Percentiles rank a stretch among this genome's conserved stretches.
Evolutionary conservation across 2,888 invertebrate genomes (phyloP).

Genomic region (Cordilura impudica): DNA sequence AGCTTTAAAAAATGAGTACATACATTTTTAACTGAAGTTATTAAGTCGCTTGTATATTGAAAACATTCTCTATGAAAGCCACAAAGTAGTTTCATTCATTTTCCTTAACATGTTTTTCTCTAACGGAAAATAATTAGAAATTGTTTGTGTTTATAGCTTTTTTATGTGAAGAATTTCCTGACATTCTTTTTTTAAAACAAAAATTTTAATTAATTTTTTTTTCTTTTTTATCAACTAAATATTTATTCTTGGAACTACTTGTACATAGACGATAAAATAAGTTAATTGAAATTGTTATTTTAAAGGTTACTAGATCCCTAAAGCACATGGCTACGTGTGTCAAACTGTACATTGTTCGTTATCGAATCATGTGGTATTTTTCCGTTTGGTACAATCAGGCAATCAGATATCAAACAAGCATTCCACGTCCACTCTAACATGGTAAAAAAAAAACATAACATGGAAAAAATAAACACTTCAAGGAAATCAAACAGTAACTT

Average conservation of each 20-base stretch:
- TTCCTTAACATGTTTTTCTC: no score
- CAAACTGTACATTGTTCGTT: not conserved
- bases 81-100: no score
- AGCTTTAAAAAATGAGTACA: no score
- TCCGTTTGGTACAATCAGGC: not conserved
- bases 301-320: constrained; percentile 25
- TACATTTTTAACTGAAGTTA: no score
- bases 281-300: constrained; percentile 33
- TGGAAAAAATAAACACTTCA: not conserved
- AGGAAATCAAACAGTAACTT: not conserved
- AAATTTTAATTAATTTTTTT: no score
- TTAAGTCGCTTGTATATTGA: no score
- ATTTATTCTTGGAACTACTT: not conserved
- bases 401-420: not conserved
- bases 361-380: not conserved
- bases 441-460: not conserved
- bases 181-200: no score
- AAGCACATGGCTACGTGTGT: not conserved
- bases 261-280: not conserved
- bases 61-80: no score
- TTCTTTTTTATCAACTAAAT: no score
- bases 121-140: no score
- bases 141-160: no score
- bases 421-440: not conserved
- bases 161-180: no score